Conservation (phyloP, 2,797 vertebrate genomes). For the Caiman crocodilus region DNA sequence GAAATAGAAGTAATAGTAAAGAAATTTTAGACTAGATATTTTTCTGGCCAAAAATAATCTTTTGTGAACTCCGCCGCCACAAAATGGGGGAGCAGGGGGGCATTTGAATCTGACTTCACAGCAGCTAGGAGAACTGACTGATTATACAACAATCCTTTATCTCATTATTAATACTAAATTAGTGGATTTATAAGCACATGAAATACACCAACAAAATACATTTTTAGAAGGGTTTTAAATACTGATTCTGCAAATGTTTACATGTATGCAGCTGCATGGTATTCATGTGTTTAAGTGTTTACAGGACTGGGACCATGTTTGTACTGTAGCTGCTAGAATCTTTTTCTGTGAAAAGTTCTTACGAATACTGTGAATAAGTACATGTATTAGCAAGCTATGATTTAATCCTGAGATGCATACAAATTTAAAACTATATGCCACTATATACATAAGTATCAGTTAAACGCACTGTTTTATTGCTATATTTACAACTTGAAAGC, state of each 20-base stretch:
- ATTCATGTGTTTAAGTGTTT: fast-evolving
- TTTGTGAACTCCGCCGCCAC: no score
- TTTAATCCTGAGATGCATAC: fast-evolving
- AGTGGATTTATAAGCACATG: background rate
- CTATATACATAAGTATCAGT: no score
- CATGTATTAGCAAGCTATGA: background rate
- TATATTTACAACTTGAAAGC: no score
- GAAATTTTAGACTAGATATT: no score
- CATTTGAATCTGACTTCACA: background rate
- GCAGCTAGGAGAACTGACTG: background rate
- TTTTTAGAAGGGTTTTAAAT: background rate
- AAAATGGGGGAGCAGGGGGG: background rate
- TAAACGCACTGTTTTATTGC: no score
- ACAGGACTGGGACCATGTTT: background rate
- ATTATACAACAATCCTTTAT: no score
- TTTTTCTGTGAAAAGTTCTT: background rate
- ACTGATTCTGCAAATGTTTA: fast-evolving
- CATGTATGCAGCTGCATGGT: fast-evolving
- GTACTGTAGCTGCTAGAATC: background rate
- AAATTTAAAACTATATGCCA: no score
- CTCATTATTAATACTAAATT: background rate
- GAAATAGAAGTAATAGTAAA: no score
- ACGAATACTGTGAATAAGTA: fast-evolving
- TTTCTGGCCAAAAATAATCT: no score
- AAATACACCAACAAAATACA: background rate